phyloP scores from a whole-genome alignment of 2,113 vertebrate genomes.

The Toxotes chatareus region DNA sequence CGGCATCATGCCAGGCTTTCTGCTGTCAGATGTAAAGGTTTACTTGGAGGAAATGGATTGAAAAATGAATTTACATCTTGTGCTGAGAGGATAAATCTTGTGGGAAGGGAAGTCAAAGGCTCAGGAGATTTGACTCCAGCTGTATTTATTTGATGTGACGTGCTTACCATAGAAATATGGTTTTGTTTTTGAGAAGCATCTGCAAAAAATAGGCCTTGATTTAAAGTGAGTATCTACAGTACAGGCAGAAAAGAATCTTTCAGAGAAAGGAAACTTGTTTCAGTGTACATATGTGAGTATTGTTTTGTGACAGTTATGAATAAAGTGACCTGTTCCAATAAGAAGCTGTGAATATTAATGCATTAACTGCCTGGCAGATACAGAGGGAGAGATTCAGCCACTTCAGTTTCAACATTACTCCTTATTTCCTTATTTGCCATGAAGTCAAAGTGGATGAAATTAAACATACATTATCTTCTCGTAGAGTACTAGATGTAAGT shows the following conservation, averaged over 20 bases:
- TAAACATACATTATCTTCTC: no score
- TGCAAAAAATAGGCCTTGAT: not conserved
- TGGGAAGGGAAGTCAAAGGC: not conserved
- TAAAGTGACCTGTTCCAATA: no score
- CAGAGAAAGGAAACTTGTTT: not conserved
- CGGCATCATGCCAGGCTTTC: no score
- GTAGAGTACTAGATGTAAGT: no score
- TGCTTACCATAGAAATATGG: not conserved
- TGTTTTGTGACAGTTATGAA: no score
- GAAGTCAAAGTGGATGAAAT: no score
- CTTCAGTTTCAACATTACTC: no score
- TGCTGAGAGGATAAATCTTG: not conserved
- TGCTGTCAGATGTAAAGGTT: not conserved
- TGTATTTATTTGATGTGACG: not conserved
- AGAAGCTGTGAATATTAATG: no score
- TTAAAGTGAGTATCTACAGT: not conserved
- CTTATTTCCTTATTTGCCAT: no score
- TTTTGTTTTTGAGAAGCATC: not conserved
- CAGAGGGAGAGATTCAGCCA: no score
- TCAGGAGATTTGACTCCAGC: not conserved
- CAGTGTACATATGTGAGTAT: no score
- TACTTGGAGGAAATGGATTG: not conserved
- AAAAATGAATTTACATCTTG: slow-evolving; percentile 9
- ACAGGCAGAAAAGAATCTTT: not conserved
- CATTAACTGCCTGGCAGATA: no score